Evolutionary conservation across 2,888 invertebrate species (phyloP).

Genomic region (Syritta pipiens): DNA sequence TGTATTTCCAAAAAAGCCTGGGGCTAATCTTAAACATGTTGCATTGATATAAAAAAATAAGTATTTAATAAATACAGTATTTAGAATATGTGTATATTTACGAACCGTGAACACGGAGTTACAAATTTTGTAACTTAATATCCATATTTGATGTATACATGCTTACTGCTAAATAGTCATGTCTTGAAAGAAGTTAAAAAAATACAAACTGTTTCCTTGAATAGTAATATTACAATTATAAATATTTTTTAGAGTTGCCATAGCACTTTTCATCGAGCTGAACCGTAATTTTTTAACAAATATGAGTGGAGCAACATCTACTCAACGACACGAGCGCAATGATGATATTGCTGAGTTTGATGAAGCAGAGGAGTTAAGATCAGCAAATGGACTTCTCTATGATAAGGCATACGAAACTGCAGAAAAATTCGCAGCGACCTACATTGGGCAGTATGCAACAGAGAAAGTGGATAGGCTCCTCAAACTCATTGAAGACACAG

Average conservation of each 20-base stretch:
- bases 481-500: conserved; percentile 76
- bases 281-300: conserved; percentile 10
- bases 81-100: too few species aligned
- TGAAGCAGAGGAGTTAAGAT: conserved; percentile 13
- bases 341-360: conserved; percentile 14
- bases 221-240: too few species aligned
- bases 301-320: conserved; percentile 33
- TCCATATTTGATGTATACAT: too few species aligned
- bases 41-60: too few species aligned
- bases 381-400: conserved; percentile 34
- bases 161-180: too few species aligned
- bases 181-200: too few species aligned
- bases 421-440: conserved; percentile 74
- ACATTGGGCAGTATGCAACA: conserved; percentile 74
- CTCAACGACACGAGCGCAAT: not conserved
- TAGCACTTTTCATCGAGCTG: conserved; percentile 6
- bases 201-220: too few species aligned
- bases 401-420: conserved; percentile 72
- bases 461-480: conserved; percentile 74
- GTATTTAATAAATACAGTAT: too few species aligned
- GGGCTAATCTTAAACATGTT: too few species aligned
- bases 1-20: too few species aligned
- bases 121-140: too few species aligned
- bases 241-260: conserved; percentile 15
- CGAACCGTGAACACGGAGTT: too few species aligned